A percentile compares a stretch with the other conserved stretches of the same genome.
phyloP scores from a whole-genome alignment of 2,797 vertebrate genomes.

The Octomys mimax region DNA sequence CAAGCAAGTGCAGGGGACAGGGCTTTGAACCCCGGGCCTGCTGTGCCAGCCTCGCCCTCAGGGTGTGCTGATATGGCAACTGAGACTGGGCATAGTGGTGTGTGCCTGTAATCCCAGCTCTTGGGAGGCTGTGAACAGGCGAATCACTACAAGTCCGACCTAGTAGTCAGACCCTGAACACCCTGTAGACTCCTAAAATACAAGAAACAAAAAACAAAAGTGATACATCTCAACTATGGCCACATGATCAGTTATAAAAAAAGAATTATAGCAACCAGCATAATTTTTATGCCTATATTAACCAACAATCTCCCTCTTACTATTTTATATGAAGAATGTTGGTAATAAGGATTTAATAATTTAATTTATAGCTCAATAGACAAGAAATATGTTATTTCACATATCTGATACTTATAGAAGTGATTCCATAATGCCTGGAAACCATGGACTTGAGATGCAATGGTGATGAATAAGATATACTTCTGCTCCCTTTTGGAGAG shows the following conservation, averaged over 20 bases:
- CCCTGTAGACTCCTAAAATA: too few relatives aligned
- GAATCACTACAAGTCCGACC: too few relatives aligned
- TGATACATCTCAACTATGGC: not conserved
- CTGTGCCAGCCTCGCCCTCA: too few relatives aligned
- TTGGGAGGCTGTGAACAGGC: too few relatives aligned
- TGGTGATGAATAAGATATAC: constrained; percentile 32
- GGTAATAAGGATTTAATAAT: constrained; percentile 27
- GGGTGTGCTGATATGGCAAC: too few relatives aligned
- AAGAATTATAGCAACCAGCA: not conserved
- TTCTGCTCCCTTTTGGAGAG: not conserved
- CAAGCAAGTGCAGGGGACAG: too few relatives aligned
- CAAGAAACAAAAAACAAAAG: not conserved
- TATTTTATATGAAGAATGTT: constrained; percentile 5
- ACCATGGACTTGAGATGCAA: constrained; percentile 24
- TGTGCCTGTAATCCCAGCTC: too few relatives aligned
- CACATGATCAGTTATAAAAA: not conserved
- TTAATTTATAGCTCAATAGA: constrained; percentile 43
- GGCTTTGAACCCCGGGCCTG: too few relatives aligned
- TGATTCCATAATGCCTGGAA: not conserved
- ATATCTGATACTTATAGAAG: constrained; percentile 44
- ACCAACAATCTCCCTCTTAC: not conserved
- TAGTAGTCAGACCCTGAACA: too few relatives aligned
- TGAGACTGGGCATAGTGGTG: too few relatives aligned
- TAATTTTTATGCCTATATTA: constrained; percentile 23
- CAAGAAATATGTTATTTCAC: not conserved